Percentiles rank a stretch among this genome's conserved stretches.
phyloP scores from a whole-genome alignment of 2,888 invertebrate species.

The Teleogryllus oceanicus region DNA sequence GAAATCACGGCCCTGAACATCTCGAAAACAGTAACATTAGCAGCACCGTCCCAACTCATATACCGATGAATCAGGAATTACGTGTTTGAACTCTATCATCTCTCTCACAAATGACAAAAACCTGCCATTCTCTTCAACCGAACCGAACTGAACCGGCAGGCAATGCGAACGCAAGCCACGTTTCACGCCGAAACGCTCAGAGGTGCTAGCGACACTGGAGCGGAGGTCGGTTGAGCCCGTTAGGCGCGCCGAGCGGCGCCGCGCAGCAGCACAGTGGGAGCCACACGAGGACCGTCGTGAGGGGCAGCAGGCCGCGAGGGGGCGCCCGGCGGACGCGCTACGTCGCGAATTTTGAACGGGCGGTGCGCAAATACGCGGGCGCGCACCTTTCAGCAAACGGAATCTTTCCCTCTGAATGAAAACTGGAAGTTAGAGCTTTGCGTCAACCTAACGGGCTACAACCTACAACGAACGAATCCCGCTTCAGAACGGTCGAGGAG shows the following conservation, averaged over 20 bases:
- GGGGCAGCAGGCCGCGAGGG: background rate
- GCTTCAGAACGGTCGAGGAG: background rate
- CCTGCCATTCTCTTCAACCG: too few relatives aligned
- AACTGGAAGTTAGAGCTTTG: slow-evolving; percentile 18
- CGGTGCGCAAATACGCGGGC: background rate
- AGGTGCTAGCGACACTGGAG: background rate
- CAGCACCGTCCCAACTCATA: too few relatives aligned
- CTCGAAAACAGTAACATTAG: too few relatives aligned
- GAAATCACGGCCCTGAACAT: too few relatives aligned
- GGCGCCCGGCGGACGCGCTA: background rate
- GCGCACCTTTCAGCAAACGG: background rate
- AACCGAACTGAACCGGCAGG: too few relatives aligned
- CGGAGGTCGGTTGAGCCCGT: background rate
- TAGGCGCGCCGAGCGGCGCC: background rate
- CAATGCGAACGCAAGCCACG: too few relatives aligned
- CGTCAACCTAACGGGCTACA: slow-evolving; percentile 6
- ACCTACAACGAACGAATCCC: background rate
- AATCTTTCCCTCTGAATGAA: background rate
- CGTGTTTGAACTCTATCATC: too few relatives aligned
- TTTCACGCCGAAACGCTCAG: too few relatives aligned
- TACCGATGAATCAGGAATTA: too few relatives aligned
- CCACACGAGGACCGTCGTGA: background rate
- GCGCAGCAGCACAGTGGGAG: background rate
- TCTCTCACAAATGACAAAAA: too few relatives aligned
- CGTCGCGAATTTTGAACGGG: background rate